Evolutionary conservation across 2,888 invertebrate species (phyloP).

Genomic region (Xylota segnis): DNA sequence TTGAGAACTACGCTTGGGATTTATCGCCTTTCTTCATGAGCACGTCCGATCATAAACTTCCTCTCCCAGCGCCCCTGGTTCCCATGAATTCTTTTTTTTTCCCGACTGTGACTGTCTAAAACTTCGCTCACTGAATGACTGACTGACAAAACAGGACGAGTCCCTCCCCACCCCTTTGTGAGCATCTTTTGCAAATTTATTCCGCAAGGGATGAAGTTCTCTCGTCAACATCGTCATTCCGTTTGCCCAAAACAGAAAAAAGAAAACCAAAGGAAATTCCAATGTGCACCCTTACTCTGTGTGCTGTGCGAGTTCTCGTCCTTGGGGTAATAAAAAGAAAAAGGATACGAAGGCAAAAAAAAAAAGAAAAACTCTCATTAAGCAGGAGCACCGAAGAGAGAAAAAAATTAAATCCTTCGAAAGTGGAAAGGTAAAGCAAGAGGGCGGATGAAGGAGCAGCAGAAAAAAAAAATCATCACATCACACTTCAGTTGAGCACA

Average conservation of each 20-base stretch:
- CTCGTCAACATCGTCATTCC: constrained; percentile 53
- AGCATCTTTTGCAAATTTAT: constrained; percentile 72
- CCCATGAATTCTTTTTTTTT: constrained; percentile 3
- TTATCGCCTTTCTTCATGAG: constrained; percentile 76
- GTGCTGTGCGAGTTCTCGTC: constrained; percentile 41
- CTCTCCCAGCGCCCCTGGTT: constrained; percentile 9
- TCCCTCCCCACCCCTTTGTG: constrained; percentile 21
- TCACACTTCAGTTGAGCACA: constrained; percentile 73
- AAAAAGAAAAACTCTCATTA: constrained; percentile 69
- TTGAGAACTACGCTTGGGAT: constrained; percentile 59
- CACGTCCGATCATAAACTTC: constrained; percentile 75
- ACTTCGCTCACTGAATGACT: constrained; percentile 63
- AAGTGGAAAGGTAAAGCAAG: constrained; percentile 44
- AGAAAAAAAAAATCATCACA: constrained; percentile 68
- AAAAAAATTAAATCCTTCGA: constrained; percentile 68
- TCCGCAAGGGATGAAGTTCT: constrained; percentile 65
- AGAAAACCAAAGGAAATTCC: constrained; percentile 36
- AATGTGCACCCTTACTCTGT: constrained; percentile 28
- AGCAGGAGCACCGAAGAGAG: constrained; percentile 64
- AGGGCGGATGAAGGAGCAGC: neutral
- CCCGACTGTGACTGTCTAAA: constrained; percentile 29
- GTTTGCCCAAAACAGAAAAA: constrained; percentile 18
- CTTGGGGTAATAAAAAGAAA: constrained; percentile 69
- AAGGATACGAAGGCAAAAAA: constrained; percentile 64
- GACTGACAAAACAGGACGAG: constrained; percentile 57